Conservation (phyloP, 1,140 invertebrate species). For the Nasonia giraulti region DNA sequence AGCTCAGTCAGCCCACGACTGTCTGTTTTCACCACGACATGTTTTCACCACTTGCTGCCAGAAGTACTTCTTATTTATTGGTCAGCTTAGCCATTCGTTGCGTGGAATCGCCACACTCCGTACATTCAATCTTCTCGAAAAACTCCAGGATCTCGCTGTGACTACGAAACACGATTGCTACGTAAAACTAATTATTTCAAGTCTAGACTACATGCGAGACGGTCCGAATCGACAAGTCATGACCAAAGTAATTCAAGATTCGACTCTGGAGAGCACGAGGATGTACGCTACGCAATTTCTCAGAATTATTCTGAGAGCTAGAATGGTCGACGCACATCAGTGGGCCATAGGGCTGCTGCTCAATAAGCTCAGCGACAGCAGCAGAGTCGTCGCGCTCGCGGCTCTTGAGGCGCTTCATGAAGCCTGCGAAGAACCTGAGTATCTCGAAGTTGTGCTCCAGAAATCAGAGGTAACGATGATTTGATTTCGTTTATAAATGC, state of each 20-base stretch:
- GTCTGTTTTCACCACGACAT: slow-evolving; percentile 90
- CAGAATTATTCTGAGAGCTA: slow-evolving; percentile 86
- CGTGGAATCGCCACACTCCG: slow-evolving; percentile 85
- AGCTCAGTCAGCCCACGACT: slow-evolving; percentile 87
- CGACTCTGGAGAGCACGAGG: slow-evolving; percentile 83
- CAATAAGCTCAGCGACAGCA: slow-evolving; percentile 87
- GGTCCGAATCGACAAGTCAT: slow-evolving; percentile 66
- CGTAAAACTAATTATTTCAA: slow-evolving; percentile 92
- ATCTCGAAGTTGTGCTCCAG: slow-evolving; percentile 77
- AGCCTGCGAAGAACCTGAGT: slow-evolving; percentile 90
- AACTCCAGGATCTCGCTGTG: slow-evolving; percentile 86
- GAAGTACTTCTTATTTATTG: slow-evolving; percentile 95
- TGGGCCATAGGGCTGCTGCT: slow-evolving; percentile 91
- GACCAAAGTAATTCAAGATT: slow-evolving; percentile 80
- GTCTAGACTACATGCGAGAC: slow-evolving; percentile 89
- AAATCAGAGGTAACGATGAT: slow-evolving; percentile 43
- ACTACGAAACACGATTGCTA: slow-evolving; percentile 92
- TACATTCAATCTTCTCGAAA: slow-evolving; percentile 86
- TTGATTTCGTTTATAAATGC: background rate
- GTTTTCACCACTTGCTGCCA: slow-evolving; percentile 92
- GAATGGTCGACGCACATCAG: slow-evolving; percentile 71
- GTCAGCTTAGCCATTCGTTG: slow-evolving; percentile 85
- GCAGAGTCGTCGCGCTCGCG: slow-evolving; percentile 82
- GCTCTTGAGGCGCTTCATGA: slow-evolving; percentile 92
- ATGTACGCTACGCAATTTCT: slow-evolving; percentile 94